Conservation (phyloP, 2,888 invertebrate species). For the Eupithecia vulgata region DNA sequence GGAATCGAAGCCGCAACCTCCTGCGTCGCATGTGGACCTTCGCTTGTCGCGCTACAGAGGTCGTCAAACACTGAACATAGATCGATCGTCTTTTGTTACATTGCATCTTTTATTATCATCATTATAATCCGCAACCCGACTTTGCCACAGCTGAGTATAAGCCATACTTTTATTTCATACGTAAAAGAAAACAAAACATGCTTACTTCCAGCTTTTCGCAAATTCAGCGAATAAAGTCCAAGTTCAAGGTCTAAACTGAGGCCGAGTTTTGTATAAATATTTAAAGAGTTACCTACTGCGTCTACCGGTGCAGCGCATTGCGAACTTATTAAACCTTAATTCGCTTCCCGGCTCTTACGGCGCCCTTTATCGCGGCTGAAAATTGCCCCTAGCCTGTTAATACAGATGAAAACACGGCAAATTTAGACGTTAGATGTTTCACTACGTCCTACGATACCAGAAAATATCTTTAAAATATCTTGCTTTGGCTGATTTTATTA, state of each 20-base stretch:
- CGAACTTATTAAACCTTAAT: constrained; percentile 77
- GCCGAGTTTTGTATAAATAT: constrained; percentile 28
- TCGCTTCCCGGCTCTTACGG: constrained; percentile 55
- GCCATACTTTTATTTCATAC: not conserved
- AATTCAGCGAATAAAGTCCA: constrained; percentile 16
- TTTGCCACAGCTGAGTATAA: not conserved
- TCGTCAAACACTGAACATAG: too few species aligned
- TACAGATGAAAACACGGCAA: constrained; percentile 19
- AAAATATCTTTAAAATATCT: not conserved
- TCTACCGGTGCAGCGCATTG: constrained; percentile 58
- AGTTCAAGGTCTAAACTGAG: constrained; percentile 24
- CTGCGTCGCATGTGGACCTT: too few species aligned
- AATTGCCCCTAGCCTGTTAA: constrained; percentile 41
- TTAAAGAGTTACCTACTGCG: constrained; percentile 28
- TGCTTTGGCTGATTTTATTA: not conserved
- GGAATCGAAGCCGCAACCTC: too few species aligned
- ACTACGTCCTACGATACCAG: not conserved
- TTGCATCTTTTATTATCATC: not conserved
- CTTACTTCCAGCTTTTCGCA: not conserved
- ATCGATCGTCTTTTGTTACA: too few species aligned
- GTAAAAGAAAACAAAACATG: not conserved
- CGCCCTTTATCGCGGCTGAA: constrained; percentile 54
- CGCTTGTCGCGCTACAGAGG: too few species aligned
- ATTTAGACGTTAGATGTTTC: not conserved
- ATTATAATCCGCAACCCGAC: not conserved